A percentile compares a stretch with the other conserved stretches of the same genome.
Evolutionary conservation across 2,888 invertebrate species (phyloP).

Genomic region (Ochlodes sylvanus): DNA sequence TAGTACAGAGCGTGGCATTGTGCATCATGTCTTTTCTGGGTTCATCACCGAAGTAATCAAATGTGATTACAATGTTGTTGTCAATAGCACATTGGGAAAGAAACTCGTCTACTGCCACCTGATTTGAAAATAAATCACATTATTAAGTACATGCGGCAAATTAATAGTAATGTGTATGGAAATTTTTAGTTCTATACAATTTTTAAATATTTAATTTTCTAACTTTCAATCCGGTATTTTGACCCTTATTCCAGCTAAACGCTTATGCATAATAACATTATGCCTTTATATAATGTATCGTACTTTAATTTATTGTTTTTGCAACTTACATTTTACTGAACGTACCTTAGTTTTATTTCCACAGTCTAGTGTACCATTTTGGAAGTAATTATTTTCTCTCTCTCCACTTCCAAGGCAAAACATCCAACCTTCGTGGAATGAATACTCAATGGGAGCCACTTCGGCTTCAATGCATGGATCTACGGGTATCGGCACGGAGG

Average conservation of each 20-base stretch:
- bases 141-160: too few species aligned
- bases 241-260: too few species aligned
- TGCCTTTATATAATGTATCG: too few species aligned
- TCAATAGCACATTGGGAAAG: constrained; percentile 73
- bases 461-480: constrained; percentile 81
- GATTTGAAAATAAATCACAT: neutral
- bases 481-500: constrained; percentile 61
- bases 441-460: constrained; percentile 76
- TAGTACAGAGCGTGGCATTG: constrained; percentile 72
- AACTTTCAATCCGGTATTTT: too few species aligned
- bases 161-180: too few species aligned
- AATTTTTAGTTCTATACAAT: too few species aligned
- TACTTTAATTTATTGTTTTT: too few species aligned
- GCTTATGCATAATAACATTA: too few species aligned
- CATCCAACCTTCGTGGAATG: constrained; percentile 80
- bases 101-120: constrained; percentile 69
- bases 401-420: constrained; percentile 79
- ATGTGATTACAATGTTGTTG: constrained; percentile 75
- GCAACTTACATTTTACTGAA: neutral
- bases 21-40: constrained; percentile 78
- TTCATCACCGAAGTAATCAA: constrained; percentile 79
- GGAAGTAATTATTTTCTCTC: constrained; percentile 75
- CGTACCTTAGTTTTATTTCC: constrained; percentile 75
- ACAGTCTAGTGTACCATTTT: constrained; percentile 77
- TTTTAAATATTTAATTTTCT: too few species aligned